Base-by-base conservation (phyloP, 1,140 invertebrate species). In the Brachionus manjavacas region DNA sequence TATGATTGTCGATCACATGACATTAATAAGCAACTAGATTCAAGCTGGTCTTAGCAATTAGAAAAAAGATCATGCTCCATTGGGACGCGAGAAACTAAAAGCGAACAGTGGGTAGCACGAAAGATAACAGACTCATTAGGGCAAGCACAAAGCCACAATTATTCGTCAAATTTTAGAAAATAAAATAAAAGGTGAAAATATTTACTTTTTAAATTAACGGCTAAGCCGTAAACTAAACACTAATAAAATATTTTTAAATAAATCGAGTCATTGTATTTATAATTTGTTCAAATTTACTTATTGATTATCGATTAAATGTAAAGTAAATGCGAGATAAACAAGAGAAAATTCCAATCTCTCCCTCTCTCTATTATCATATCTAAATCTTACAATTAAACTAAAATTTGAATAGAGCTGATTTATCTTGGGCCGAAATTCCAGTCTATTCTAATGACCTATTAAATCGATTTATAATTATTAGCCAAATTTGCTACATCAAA, bases 301-400 rank as follows among this genome's bases (percentile, higher is more conserved):
- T 72, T 72, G 68, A 72, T 72, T 72, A 72, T 39, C 68, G 35
- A 72, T 72, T 72, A 39, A 72, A 39, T 72, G n/a, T 46, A 20
- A 72, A 72, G 35, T 39, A 72, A 39, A 72, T 39, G 52, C 52
- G 16, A 60, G 52, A 60, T 60, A 60, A 60, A 60, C 52, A 60
- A 60, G 52, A 68, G 23, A 68, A 68, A 68, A 68, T 68, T 68
- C 66, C 66, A 31, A 31, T 31, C 25, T 31, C n/a, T 35, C 6
- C 7, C 31, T 35, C 31, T 7, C 31, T 28, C 31, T 31, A 68
- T 68, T 39, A 31, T 31, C 31, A 68, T 68, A 31, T 68, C 66
- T 68, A 31, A 68, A 68, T 31, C 66, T 68, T 68, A 12, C 66
- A 68, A 68, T 68, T 68, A 68, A 68, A 68, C 31, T 16, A 31